Base-by-base conservation (phyloP, 2,797 vertebrate species). In the Margarornis squamiger region DNA sequence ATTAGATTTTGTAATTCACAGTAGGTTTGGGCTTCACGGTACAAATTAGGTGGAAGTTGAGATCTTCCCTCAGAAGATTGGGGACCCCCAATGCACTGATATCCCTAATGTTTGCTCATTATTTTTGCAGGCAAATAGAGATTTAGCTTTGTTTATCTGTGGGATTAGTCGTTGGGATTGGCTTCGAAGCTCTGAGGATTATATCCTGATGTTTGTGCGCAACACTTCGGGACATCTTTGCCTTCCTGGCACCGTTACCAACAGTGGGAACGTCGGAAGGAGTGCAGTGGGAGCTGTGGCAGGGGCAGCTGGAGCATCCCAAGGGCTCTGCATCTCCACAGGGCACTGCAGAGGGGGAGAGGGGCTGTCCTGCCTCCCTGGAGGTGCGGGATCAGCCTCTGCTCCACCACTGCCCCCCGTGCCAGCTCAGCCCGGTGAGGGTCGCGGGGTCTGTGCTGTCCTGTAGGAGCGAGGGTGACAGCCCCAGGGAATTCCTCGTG, bases 111-210 rank as follows among this genome's bases (percentile, higher is more conserved):
- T 91, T 94, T 90, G 94, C 77, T 93, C 94, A 55, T 96, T 93
- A 88, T 94, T 95, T 96, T 92, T 92, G 71, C 77, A 82, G 95
- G 91, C 93, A 90, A 95, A 95, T 74, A 65, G 96, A 95, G 96
- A 43, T 95, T 96, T 96, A 90, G 86, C 86, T 94, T 92, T 85
- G 96, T 96, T 96, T 95, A 88, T 96, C 96, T 95, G 49, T 20
- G 49, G 93, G 96, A 96, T 97, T 96, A 97, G 91, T 87, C 67
- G 38, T 30, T 61, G 90, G 88, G 96, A 94, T 96, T 97, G 95
- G 91, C 94, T 95, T 79, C 70, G 94, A 57, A 87, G 90, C 91
- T 83, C 86, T 13, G 46, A 46, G 96, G 96, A 96, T 97, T 96
- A 93, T 94, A 55, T 93, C 84, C 5, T 43, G 74, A 88, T 94